Evolutionary conservation across 2,888 invertebrate genomes (phyloP).

Genomic region (Heliconius cydno): DNA sequence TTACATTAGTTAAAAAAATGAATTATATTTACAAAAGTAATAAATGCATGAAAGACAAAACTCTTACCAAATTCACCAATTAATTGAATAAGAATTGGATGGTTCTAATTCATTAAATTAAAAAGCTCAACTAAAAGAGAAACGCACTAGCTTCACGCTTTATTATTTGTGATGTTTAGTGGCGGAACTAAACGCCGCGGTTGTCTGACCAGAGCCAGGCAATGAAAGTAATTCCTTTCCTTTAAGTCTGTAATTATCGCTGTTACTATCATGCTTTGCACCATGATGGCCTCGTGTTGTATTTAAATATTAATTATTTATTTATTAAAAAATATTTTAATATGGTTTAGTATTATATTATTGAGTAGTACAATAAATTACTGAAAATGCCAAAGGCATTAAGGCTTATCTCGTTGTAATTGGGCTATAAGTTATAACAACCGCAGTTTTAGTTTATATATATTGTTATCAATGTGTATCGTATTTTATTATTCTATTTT

Average conservation of each 20-base stretch:
- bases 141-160: too few species aligned
- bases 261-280: neutral
- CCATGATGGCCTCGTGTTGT: neutral
- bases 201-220: too few species aligned
- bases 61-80: too few species aligned
- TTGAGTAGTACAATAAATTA: constrained; percentile 17
- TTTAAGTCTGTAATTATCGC: neutral
- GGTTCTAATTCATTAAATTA: too few species aligned
- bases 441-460: constrained; percentile 18
- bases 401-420: constrained; percentile 30
- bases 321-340: neutral
- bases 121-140: too few species aligned
- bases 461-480: neutral
- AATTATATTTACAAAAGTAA: too few species aligned
- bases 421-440: constrained; percentile 17
- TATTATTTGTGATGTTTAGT: too few species aligned
- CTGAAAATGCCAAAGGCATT: constrained; percentile 20
- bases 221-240: too few species aligned
- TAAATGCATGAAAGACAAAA: too few species aligned
- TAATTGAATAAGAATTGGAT: too few species aligned
- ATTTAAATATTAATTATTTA: neutral
- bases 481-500: neutral
- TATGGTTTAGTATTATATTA: neutral
- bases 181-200: too few species aligned
- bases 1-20: too few species aligned